Conservation (phyloP, 1,140 invertebrate species). For the Aphidius ervi region DNA sequence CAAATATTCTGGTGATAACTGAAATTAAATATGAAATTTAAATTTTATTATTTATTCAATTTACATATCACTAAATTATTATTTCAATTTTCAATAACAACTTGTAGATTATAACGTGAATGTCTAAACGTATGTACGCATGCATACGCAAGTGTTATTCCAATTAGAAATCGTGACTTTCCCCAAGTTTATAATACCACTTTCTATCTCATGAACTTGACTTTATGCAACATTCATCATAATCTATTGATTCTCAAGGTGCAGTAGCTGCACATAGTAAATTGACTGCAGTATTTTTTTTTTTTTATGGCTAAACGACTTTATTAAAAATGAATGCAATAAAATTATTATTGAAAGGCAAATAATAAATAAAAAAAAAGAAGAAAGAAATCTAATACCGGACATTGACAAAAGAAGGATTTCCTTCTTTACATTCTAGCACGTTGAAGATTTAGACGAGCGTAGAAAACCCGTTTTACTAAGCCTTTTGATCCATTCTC, state of each 20-base stretch:
- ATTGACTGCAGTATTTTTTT: neutral
- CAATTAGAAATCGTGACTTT: constrained; percentile 25
- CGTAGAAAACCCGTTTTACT: neutral
- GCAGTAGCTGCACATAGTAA: neutral
- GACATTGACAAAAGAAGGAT: too few relatives aligned
- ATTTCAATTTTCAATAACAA: neutral
- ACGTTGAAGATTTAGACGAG: neutral
- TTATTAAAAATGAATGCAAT: too few relatives aligned
- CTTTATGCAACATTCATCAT: constrained; percentile 23
- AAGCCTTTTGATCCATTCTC: constrained; percentile 28
- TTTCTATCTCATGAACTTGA: constrained; percentile 27
- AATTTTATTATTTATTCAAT: too few relatives aligned
- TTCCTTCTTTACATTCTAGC: too few relatives aligned
- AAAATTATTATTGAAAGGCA: too few relatives aligned
- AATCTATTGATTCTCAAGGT: constrained; percentile 16
- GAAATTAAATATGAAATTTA: constrained; percentile 24
- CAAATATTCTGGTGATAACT: constrained; percentile 48
- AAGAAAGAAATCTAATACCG: too few relatives aligned
- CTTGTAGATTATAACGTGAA: neutral
- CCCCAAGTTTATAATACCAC: constrained; percentile 9
- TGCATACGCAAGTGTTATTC: constrained; percentile 14
- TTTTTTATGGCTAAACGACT: neutral
- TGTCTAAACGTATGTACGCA: neutral
- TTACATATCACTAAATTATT: neutral
- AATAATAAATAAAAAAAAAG: too few relatives aligned